Evolutionary conservation across 2,888 invertebrate species (phyloP), one percentile per base, ranked within the genome.

Genomic region (Quadroppia sp.): DNA sequence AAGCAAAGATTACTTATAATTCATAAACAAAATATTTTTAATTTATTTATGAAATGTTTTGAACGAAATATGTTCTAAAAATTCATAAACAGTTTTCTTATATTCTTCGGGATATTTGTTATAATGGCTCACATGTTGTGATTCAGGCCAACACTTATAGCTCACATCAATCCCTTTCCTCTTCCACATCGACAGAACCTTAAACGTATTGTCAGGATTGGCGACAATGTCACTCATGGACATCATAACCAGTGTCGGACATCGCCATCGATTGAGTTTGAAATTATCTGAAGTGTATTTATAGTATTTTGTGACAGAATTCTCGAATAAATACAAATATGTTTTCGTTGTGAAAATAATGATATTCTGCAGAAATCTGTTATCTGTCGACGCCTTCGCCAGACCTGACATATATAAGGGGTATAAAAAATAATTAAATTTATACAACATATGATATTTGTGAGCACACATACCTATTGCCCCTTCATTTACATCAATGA

Each of bases 301-400:
- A 82, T 94, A 94, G 84, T 94, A 92, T 71, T 87, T 85, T 0
- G 92, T 94, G 4, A 93, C 90, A 56, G 88, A 87, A 61, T 89
- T 88, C 81, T 92, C 87, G 84, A 93, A 92, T 74, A 89, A 36
- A 36, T 36, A 36, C 36, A 36, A 36, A 36, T 36, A 36, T 36
- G 9, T 36, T 7, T 36, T 36, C 87, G 82, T 7, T 36, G 36
- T 7, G 9, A 7, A 36, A 36, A 7, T 7, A 4, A 36, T 36
- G 4, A 36, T 7, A 7, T 36, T 36, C 9, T 36, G 36, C 9
- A 36, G 9, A 36, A 36, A 7, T 9, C 36, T 7, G 87, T 36
- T 82, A 80, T 1, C 86, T 4, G 36, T 36, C 4, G 9, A 9
- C 36, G 9, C 9, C 9, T 7, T 7, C 4, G 36, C 36, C 4